Conservation (phyloP, 1,140 invertebrate species). For the Hylaeus volcanicus region DNA sequence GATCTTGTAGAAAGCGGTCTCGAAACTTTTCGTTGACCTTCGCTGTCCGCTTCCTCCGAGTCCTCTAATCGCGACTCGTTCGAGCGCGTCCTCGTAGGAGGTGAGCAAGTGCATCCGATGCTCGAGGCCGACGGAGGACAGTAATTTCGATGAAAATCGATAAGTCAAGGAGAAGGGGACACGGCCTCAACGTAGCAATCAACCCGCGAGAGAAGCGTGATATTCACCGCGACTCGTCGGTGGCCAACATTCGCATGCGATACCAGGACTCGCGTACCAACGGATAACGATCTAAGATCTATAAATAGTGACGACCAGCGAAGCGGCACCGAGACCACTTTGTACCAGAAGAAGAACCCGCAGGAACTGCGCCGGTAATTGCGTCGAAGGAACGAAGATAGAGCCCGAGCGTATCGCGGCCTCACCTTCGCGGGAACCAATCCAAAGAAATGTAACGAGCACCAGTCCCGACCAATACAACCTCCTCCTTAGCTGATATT, state of each 20-base stretch:
- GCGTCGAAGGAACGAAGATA: constrained; percentile 39
- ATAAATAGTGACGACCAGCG: constrained; percentile 55
- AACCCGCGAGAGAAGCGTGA: constrained; percentile 34
- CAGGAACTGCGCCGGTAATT: constrained; percentile 44
- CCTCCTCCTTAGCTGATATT: constrained; percentile 43
- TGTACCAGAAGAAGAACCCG: constrained; percentile 44
- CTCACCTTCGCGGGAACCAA: constrained; percentile 33
- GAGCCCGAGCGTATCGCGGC: constrained; percentile 17
- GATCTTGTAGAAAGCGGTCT: too few relatives aligned
- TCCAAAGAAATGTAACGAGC: constrained; percentile 57
- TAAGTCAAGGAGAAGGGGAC: constrained; percentile 19
- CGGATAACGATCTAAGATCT: constrained; percentile 60
- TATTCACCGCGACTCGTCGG: constrained; percentile 33
- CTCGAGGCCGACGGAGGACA: constrained; percentile 30
- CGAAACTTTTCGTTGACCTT: background rate
- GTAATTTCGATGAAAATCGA: constrained; percentile 40
- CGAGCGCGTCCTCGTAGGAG: background rate
- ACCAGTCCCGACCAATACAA: constrained; percentile 27
- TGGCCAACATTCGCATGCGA: constrained; percentile 44
- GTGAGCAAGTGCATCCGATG: constrained; percentile 9
- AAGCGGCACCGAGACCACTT: constrained; percentile 20
- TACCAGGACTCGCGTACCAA: constrained; percentile 40
- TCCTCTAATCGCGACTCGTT: constrained; percentile 29
- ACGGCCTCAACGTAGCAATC: constrained; percentile 31
- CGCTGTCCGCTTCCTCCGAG: background rate